Percentiles rank a stretch among this genome's conserved stretches.
These are phyloP conservation scores for Ferrisia virgata DNA, from an alignment of 2,888 invertebrate species.

Conservation along the genomic window DNA sequence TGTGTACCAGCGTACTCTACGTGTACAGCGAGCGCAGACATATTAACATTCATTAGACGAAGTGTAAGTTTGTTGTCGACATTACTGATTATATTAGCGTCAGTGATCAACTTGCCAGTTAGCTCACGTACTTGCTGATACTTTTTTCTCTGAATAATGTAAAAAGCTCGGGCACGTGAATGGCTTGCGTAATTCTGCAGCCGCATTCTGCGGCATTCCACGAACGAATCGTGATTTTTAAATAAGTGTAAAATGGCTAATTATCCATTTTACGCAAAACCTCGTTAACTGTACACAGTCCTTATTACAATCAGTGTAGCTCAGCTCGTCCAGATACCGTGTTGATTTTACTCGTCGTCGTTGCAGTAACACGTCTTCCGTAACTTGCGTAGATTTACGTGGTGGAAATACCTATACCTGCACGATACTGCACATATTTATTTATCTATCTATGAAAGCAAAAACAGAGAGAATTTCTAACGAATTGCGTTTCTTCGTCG, in stretches of 20 bases:
- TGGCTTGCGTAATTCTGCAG: slow-evolving; percentile 33
- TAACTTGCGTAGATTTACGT: too few relatives aligned
- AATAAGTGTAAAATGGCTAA: slow-evolving; percentile 40
- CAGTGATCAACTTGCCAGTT: slow-evolving; percentile 39
- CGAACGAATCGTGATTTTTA: slow-evolving; percentile 39
- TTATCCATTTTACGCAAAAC: slow-evolving; percentile 29
- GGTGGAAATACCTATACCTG: too few relatives aligned
- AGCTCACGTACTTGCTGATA: slow-evolving; percentile 35
- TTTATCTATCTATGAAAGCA: too few relatives aligned
- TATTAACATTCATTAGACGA: slow-evolving; percentile 42
- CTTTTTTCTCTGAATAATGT: slow-evolving; percentile 37
- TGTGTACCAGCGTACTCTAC: background rate
- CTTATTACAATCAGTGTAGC: background rate
- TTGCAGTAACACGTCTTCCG: too few relatives aligned
- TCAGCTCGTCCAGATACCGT: background rate
- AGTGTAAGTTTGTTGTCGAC: slow-evolving; percentile 43
- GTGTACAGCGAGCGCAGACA: background rate
- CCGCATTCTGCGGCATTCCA: slow-evolving; percentile 29
- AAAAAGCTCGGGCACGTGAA: slow-evolving; percentile 36
- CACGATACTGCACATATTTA: too few relatives aligned
- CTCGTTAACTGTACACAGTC: background rate
- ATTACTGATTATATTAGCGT: slow-evolving; percentile 43
- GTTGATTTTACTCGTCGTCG: background rate
- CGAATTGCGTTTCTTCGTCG: too few relatives aligned
- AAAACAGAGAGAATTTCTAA: too few relatives aligned